Conservation (phyloP, 2,888 invertebrate species). For the Hypselothyrea guttata region DNA sequence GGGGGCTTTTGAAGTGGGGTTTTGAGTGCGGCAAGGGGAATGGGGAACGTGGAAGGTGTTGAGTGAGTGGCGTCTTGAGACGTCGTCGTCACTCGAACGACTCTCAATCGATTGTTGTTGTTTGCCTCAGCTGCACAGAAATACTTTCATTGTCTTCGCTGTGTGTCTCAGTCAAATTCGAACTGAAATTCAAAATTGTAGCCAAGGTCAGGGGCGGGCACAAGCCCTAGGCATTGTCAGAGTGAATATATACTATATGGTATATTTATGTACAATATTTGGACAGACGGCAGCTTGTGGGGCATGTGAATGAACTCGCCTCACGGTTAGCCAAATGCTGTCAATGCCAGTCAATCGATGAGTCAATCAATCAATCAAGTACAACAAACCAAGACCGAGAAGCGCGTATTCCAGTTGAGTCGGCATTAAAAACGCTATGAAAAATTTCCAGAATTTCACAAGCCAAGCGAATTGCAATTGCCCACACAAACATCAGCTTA, state of each 20-base stretch:
- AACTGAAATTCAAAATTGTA: no score
- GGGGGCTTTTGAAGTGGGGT: slow-evolving; percentile 1
- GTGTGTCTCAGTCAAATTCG: slow-evolving; percentile 36
- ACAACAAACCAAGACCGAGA: slow-evolving; percentile 67
- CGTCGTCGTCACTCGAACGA: slow-evolving; percentile 53
- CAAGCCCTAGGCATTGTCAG: slow-evolving; percentile 48
- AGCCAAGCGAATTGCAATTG: slow-evolving; percentile 69
- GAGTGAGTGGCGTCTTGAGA: slow-evolving; percentile 30
- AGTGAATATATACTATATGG: slow-evolving; percentile 21
- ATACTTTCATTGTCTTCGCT: slow-evolving; percentile 8
- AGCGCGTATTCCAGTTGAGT: slow-evolving; percentile 10
- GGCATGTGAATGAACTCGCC: slow-evolving; percentile 64
- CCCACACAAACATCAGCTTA: slow-evolving; percentile 51
- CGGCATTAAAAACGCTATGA: not conserved
- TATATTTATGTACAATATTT: not conserved
- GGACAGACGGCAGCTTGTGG: not conserved
- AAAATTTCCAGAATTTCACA: slow-evolving; percentile 72
- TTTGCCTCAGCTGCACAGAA: slow-evolving; percentile 39
- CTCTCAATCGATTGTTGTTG: slow-evolving; percentile 39
- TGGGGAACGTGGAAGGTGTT: slow-evolving; percentile 20
- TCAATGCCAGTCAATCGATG: slow-evolving; percentile 65
- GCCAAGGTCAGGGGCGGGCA: slow-evolving; percentile 69
- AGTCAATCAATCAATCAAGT: slow-evolving; percentile 49
- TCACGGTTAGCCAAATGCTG: slow-evolving; percentile 29
- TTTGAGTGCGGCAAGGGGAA: not conserved